A percentile compares a stretch with the other conserved stretches of the same genome.
phyloP scores from a whole-genome alignment of 2,113 vertebrate genomes.

The Strix uralensis region DNA sequence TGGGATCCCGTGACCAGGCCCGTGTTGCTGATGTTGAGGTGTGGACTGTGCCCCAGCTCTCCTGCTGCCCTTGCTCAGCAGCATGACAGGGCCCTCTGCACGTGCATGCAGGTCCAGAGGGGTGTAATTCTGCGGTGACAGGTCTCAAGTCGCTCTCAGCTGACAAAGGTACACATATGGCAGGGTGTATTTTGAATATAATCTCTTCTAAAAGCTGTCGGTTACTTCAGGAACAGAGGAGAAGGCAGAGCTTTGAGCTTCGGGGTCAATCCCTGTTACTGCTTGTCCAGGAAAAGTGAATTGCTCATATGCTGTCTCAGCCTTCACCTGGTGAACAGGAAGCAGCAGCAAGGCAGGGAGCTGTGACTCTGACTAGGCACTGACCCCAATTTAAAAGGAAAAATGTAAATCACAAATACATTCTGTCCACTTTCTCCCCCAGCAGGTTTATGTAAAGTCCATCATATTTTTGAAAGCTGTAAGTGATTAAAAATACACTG shows the following conservation, averaged over 20 bases:
- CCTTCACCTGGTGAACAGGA: background rate
- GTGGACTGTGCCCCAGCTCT: background rate
- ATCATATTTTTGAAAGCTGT: background rate
- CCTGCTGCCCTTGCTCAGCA: background rate
- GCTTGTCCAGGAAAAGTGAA: background rate
- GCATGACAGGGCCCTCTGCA: background rate
- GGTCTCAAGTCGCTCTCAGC: background rate
- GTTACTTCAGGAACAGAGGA: background rate
- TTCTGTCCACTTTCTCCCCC: background rate
- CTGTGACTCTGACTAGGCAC: background rate
- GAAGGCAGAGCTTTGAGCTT: background rate
- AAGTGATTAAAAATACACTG: background rate
- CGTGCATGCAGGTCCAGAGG: rapidly evolving
- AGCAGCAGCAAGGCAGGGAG: background rate
- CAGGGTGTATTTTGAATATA: background rate
- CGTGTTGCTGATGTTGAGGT: background rate
- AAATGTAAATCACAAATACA: background rate
- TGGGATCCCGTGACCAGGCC: background rate
- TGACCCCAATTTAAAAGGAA: background rate
- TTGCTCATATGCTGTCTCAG: background rate
- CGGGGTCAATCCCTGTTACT: background rate
- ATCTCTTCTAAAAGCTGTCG: background rate
- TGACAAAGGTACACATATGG: rapidly evolving
- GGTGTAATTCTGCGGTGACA: background rate
- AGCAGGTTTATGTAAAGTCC: background rate